Conservation (phyloP, 2,888 invertebrate species). For the Coronaproctus castanopsis region DNA sequence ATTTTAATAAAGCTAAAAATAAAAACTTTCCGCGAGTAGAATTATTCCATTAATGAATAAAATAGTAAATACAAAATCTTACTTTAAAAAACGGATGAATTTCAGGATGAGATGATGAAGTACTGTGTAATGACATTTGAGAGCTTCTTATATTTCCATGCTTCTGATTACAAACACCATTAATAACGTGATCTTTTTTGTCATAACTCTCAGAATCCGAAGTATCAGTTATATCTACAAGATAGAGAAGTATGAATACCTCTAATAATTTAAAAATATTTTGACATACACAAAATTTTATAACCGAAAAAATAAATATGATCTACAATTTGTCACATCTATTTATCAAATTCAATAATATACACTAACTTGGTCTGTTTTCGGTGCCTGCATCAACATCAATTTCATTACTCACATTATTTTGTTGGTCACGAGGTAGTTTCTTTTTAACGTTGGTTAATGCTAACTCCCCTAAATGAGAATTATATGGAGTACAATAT, state of each 20-base stretch:
- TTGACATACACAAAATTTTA: too few relatives aligned
- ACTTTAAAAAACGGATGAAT: conserved; percentile 39
- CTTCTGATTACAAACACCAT: conserved; percentile 24
- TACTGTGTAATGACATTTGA: conserved; percentile 32
- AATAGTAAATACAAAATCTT: too few relatives aligned
- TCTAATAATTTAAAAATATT: too few relatives aligned
- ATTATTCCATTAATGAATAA: too few relatives aligned
- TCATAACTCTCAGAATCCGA: conserved; percentile 41
- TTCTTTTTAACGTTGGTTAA: conserved; percentile 56
- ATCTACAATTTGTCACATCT: too few relatives aligned
- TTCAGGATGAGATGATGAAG: conserved; percentile 31
- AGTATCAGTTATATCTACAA: conserved; percentile 28
- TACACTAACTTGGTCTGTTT: background rate
- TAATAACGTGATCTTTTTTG: conserved; percentile 34
- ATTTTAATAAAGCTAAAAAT: too few relatives aligned
- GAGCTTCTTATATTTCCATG: conserved; percentile 29
- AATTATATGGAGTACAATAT: conserved; percentile 67
- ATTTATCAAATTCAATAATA: too few relatives aligned
- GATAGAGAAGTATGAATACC: conserved; percentile 1
- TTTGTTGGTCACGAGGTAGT: conserved; percentile 42
- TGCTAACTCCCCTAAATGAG: conserved; percentile 54
- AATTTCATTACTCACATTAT: conserved; percentile 15
- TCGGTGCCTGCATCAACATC: conserved; percentile 14
- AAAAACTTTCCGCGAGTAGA: too few relatives aligned
- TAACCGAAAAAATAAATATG: too few relatives aligned